Evolutionary conservation across 2,797 vertebrate species (phyloP), one percentile per base, ranked within the genome.

Genomic region (Malacoctenus gilli): DNA sequence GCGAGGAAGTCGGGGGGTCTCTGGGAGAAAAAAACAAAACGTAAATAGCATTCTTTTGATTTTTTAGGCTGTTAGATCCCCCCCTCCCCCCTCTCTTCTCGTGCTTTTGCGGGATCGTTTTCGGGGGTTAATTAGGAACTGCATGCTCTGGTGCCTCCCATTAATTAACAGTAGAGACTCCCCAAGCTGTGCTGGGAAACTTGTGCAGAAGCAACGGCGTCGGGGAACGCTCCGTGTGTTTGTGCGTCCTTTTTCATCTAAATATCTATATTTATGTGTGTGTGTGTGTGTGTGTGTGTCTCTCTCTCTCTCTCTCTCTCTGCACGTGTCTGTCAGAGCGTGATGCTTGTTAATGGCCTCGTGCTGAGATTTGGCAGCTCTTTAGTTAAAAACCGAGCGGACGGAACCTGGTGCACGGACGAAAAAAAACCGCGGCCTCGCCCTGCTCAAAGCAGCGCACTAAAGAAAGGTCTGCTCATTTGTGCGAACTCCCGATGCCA

Each of bases 161-260:
- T 84, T 86, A 85, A 89, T 89, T 90, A 86, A 77, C 72, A 80
- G 80, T 77, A 84, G 61, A 75, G 72, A 66, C 71, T 77, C 73
- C 70, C 61, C 23, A 48, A 60, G 63, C 74, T 69, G 66, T 48
- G 44, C 54, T 39, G 40, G 50, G 41, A 54, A n/a, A 59, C 58
- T 71, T 52, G 56, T 36, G 57, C 53, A 53, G 5, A 60, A 40
- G 59, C 64, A 15, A 36, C 43, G 7, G 43, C 65, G 53, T 35
- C 46, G 31, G 57, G 8, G 46, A 20, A 46, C 23, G 23, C 12
- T 48, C 43, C 40, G 36, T 36, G 18, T 35, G 9, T 40, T 19
- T 52, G 19, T 41, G 11, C 8, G 39, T 22, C 8, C 12, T 1
- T 22, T 12, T 19, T 19, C n/a, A 5, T 18, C 1, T 21, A 12